phyloP scores from a whole-genome alignment of 92 coral and sea anemone species.

The Porites divaricata region DNA sequence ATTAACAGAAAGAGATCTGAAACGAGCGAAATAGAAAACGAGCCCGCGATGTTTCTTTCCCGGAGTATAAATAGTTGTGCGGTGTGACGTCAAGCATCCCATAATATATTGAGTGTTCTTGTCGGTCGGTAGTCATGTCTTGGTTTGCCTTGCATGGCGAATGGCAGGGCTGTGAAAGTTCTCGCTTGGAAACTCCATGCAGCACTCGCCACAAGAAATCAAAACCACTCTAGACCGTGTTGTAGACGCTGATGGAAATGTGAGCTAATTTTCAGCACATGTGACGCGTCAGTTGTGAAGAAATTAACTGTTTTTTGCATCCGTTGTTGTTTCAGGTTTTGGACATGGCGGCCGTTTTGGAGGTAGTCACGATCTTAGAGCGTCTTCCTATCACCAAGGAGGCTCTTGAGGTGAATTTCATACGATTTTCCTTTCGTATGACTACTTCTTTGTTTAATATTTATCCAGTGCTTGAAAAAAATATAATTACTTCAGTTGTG shows the following conservation, averaged over 20 bases:
- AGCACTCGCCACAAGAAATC: constrained; percentile 99
- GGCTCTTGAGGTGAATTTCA: constrained; percentile 89
- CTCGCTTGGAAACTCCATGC: constrained; percentile 92
- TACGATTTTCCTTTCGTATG: background rate
- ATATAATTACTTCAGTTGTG: background rate
- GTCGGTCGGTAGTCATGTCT: constrained; percentile 99
- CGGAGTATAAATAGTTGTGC: constrained; percentile 76
- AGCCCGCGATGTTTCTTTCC: constrained; percentile 89
- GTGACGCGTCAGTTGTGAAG: constrained; percentile 6
- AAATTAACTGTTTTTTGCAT: constrained; percentile 57
- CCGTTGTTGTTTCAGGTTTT: constrained; percentile 76
- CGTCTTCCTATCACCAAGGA: constrained; percentile 96
- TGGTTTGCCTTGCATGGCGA: constrained; percentile 99
- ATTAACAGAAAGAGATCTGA: constrained; percentile 26
- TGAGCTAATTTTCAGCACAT: constrained; percentile 58
- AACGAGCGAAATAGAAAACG: constrained; percentile 10
- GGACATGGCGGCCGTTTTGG: constrained; percentile 99
- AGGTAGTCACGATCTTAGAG: constrained; percentile 94
- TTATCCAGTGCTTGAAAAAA: background rate
- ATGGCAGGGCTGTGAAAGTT: constrained; percentile 76
- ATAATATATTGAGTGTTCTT: constrained; percentile 89
- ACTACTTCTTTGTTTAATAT: background rate
- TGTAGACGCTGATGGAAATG: constrained; percentile 99
- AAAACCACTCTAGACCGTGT: constrained; percentile 99
- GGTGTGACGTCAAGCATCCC: constrained; percentile 99